Evolutionary conservation across 2,888 invertebrate species (phyloP), one percentile per base, ranked within the genome.

Genomic region (Acleris emargana): DNA sequence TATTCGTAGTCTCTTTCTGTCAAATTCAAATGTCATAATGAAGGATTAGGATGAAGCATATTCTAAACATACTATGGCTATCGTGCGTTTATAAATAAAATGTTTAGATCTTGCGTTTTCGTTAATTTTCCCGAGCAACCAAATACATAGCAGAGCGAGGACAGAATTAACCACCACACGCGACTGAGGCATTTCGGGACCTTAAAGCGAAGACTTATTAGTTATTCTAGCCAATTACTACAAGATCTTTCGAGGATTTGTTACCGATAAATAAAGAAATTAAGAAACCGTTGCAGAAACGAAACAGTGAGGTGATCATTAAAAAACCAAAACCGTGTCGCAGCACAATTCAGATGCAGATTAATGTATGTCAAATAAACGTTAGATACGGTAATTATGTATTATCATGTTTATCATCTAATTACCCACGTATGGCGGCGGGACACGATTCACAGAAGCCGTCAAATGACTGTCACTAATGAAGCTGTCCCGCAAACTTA

Each of bases 381-480:
- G 6, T n/a, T 45, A n/a, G n/a, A 45, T 16, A n/a, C 6, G 7
- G 5, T 49, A 18, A 49, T 20, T 20, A 20, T 20, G 49, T 7
- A 49, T 49, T 25, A 25, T 25, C 25, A 25, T 25, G 7, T 25
- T 25, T 25, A n/a, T n/a, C 49, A 9, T 45, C 45, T 45, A 49
- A 49, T 49, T 49, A 49, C n/a, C 11, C 3, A 17, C 17, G 49
- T 49, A 49, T 20, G 49, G 49, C 49, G 18, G 18, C 49, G 6
- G 2, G 17, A 17, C 45, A 45, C 17, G 45, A n/a, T 45, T n/a
- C 45, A 20, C 25, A 50, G 18, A 43, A 50, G 49, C 43, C 16
- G 62, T 51, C 57, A 51, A 57, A 57, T 57, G 51, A 57, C 42
- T 62, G 43, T 50, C 28, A 51, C 50, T 57, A 51, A 57, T 62